A percentile compares a stretch with the other conserved stretches of the same genome.
These are phyloP conservation scores for Lepidurus apus DNA, from an alignment of 1,140 invertebrate species.

Conservation along the genomic window DNA sequence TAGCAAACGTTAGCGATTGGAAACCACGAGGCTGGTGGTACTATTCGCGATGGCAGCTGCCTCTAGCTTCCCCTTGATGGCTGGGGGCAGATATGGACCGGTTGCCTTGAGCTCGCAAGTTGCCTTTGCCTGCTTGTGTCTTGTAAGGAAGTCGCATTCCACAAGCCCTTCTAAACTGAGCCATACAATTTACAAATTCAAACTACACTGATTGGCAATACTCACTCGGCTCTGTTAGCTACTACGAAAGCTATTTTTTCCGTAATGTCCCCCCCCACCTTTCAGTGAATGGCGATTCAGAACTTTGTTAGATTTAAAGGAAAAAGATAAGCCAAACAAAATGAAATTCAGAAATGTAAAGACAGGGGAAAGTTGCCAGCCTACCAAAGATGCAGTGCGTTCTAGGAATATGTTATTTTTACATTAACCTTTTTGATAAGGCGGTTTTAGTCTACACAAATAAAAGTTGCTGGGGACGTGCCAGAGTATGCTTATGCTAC, in stretches of 20 bases:
- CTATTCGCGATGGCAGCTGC: slow-evolving; percentile 11
- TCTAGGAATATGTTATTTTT: slow-evolving; percentile 6
- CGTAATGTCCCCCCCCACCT: background rate
- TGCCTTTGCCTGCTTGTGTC: slow-evolving; percentile 20
- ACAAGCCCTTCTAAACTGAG: background rate
- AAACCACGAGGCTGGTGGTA: background rate
- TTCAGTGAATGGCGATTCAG: background rate
- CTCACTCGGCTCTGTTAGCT: background rate
- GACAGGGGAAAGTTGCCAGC: background rate
- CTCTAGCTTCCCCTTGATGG: slow-evolving; percentile 5
- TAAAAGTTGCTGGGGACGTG: slow-evolving; percentile 17
- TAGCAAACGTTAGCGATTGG: background rate
- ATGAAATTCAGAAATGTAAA: background rate
- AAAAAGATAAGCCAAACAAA: background rate
- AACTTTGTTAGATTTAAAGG: background rate
- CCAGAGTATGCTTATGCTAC: slow-evolving; percentile 9
- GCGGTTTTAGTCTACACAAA: slow-evolving; percentile 11
- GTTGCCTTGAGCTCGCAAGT: slow-evolving; percentile 14
- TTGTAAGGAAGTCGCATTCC: slow-evolving; percentile 8
- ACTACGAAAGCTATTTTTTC: background rate
- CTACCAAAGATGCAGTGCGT: background rate
- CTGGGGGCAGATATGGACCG: slow-evolving; percentile 20
- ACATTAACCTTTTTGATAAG: slow-evolving; percentile 2
- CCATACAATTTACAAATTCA: slow-evolving; percentile 9
- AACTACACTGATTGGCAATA: background rate